Conservation (phyloP, 2,888 invertebrate genomes). For the Drosophila flavopinicola region DNA sequence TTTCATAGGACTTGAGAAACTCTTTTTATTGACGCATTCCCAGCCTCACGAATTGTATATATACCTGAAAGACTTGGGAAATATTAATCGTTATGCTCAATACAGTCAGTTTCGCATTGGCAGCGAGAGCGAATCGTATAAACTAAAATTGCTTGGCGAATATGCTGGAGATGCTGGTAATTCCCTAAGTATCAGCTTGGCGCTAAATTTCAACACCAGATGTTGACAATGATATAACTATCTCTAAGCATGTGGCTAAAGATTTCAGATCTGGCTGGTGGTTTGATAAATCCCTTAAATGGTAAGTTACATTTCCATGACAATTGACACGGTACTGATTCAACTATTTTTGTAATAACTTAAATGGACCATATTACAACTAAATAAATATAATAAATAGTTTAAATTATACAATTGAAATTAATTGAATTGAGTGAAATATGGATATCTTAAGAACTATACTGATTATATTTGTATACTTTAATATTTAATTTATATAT, state of each 20-base stretch:
- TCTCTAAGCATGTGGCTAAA: slow-evolving; percentile 84
- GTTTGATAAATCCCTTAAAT: slow-evolving; percentile 86
- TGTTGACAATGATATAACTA: slow-evolving; percentile 88
- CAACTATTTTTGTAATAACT: no score
- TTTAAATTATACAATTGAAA: slow-evolving; percentile 1
- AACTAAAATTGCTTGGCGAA: slow-evolving; percentile 87
- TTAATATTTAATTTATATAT: background rate
- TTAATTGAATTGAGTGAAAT: no score
- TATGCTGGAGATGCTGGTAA: slow-evolving; percentile 88
- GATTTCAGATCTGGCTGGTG: slow-evolving; percentile 90
- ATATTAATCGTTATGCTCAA: slow-evolving; percentile 86
- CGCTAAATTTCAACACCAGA: slow-evolving; percentile 86
- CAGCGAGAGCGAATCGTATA: slow-evolving; percentile 87
- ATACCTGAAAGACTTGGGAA: slow-evolving; percentile 87
- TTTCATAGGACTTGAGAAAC: slow-evolving; percentile 89
- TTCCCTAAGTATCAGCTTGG: slow-evolving; percentile 84
- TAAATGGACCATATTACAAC: no score
- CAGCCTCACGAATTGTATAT: slow-evolving; percentile 86
- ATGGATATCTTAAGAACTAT: no score
- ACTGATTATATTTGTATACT: no score
- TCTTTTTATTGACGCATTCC: slow-evolving; percentile 84
- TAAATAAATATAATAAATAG: no score
- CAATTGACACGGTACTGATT: background rate
- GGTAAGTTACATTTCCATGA: background rate
- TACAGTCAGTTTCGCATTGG: slow-evolving; percentile 88